phyloP scores from a whole-genome alignment of 2,888 invertebrate genomes.

The Limnephilus rhombicus region DNA sequence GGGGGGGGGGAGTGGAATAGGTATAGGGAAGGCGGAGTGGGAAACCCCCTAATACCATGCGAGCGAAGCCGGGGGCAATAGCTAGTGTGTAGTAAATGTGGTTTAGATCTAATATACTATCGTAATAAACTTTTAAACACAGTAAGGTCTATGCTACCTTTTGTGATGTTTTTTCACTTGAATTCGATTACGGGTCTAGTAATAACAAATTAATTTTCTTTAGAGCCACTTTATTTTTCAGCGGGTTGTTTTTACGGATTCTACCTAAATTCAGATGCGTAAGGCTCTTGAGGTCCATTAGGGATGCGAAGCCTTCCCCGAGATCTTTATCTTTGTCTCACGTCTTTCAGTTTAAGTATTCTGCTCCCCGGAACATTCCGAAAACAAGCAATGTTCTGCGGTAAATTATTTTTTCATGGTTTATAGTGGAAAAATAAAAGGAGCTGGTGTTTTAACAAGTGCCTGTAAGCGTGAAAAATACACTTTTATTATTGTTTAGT shows the following conservation, averaged over 20 bases:
- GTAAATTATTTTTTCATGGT: background rate
- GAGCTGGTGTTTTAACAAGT: background rate
- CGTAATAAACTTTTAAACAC: background rate
- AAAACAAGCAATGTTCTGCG: background rate
- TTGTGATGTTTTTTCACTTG: background rate
- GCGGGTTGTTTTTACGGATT: background rate
- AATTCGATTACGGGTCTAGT: background rate
- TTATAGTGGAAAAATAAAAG: background rate
- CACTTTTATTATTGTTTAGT: background rate
- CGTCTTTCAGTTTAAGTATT: background rate
- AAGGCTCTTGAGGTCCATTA: slow-evolving; percentile 25
- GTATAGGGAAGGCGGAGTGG: no score
- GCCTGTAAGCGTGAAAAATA: background rate
- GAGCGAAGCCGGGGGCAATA: no score
- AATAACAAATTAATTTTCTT: background rate
- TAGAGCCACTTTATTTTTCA: background rate
- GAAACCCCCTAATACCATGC: no score
- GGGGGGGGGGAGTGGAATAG: no score
- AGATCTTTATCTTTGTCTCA: slow-evolving; percentile 16
- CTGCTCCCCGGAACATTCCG: background rate
- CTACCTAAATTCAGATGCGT: background rate
- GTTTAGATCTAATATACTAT: no score
- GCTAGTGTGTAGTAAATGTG: no score
- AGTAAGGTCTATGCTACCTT: background rate
- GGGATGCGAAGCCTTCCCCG: background rate